Percentiles rank a stretch among this genome's conserved stretches.
Evolutionary conservation across 2,888 invertebrate genomes (phyloP).

Genomic region (Lithophane semibrunnea): DNA sequence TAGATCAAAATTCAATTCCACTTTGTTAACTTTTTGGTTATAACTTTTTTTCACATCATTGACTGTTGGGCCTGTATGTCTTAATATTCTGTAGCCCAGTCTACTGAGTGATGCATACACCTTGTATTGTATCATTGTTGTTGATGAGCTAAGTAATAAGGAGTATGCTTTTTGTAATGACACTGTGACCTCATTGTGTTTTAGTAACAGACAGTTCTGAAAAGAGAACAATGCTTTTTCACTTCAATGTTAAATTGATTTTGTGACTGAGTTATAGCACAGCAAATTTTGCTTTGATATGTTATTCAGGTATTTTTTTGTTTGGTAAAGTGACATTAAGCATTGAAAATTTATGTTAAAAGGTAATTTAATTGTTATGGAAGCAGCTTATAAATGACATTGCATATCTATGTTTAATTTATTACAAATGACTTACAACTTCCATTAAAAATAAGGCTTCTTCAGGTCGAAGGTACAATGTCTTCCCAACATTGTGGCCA

Average conservation of each 20-base stretch:
- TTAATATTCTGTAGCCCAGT: slow-evolving; percentile 90
- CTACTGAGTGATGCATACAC: slow-evolving; percentile 91
- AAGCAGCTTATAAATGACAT: background rate
- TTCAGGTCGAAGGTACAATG: slow-evolving; percentile 91
- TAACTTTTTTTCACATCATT: background rate
- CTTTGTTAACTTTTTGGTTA: background rate
- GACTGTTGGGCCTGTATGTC: slow-evolving; percentile 73
- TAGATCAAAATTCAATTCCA: slow-evolving; percentile 2
- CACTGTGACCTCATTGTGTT: slow-evolving; percentile 89
- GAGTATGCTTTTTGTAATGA: slow-evolving; percentile 92
- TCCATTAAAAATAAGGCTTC: slow-evolving; percentile 92
- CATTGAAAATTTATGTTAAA: background rate
- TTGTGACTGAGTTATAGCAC: background rate
- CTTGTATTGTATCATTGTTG: slow-evolving; percentile 88
- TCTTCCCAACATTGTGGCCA: slow-evolving; percentile 86
- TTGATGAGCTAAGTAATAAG: slow-evolving; percentile 82
- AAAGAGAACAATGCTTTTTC: slow-evolving; percentile 64
- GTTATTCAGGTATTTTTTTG: background rate
- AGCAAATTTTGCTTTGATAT: background rate
- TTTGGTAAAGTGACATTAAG: background rate
- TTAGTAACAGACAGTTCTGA: slow-evolving; percentile 91
- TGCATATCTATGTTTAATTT: background rate
- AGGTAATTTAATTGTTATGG: background rate
- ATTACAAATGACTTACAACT: slow-evolving; percentile 86
- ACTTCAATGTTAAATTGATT: background rate